These are phyloP conservation scores for Macrophya annulata DNA, from an alignment of 2,888 invertebrate genomes.

Conservation along the genomic window DNA sequence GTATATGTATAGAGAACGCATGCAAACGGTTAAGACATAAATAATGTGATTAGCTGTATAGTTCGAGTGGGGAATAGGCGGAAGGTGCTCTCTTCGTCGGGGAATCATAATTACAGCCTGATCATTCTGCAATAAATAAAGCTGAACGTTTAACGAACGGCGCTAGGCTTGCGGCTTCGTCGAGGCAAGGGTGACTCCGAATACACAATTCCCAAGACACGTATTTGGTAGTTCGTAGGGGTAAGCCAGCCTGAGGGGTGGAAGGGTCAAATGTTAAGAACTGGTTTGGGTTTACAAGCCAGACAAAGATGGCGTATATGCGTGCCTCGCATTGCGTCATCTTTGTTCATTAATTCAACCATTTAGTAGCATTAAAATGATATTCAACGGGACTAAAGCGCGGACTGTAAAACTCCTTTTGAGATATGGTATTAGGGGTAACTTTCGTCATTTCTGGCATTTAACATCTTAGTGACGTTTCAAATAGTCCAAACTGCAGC, in stretches of 20 bases:
- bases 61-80: constrained; percentile 62
- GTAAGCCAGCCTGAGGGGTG: constrained; percentile 52
- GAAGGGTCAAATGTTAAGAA: constrained; percentile 64
- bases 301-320: constrained; percentile 44
- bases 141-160: constrained; percentile 49
- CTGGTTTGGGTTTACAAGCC: constrained; percentile 59
- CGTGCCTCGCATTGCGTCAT: constrained; percentile 42
- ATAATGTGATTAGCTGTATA: constrained; percentile 65
- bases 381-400: not conserved
- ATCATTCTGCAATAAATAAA: constrained; percentile 76
- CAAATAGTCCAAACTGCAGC: not conserved
- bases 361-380: constrained; percentile 22
- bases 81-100: constrained; percentile 71
- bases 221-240: constrained; percentile 48
- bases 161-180: constrained; percentile 59
- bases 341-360: constrained; percentile 29
- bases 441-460: not conserved
- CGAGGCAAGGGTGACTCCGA: constrained; percentile 61
- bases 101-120: constrained; percentile 75
- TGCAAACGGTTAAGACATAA: constrained; percentile 66
- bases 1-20: not conserved
- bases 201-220: constrained; percentile 58
- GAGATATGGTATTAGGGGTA: not conserved
- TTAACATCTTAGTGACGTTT: not conserved
- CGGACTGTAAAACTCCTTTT: not conserved